These are phyloP conservation scores for Pecten maximus DNA, from an alignment of 2,888 invertebrate genomes.

Conservation along the genomic window DNA sequence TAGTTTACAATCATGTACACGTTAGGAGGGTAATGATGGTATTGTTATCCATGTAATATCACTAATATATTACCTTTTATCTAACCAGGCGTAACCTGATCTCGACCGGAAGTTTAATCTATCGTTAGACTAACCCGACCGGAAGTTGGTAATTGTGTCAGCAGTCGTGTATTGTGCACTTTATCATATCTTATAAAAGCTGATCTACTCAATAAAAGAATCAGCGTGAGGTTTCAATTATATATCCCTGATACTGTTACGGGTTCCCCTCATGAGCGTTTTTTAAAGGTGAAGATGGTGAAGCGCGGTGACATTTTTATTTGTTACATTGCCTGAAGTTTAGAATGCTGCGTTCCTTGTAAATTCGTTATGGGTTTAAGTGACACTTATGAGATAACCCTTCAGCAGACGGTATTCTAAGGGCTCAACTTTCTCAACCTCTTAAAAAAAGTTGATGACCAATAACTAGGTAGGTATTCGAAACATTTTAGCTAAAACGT, in stretches of 20 bases:
- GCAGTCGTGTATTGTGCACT: background rate
- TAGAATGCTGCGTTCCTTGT: background rate
- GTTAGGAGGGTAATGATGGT: background rate
- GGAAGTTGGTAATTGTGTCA: slow-evolving; percentile 23
- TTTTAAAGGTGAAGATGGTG: background rate
- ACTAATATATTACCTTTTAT: background rate
- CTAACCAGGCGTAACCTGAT: background rate
- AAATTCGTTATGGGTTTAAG: too few species aligned
- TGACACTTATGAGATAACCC: too few species aligned
- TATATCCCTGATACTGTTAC: background rate
- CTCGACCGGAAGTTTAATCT: slow-evolving; percentile 2
- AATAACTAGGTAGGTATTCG: too few species aligned
- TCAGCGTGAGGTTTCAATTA: background rate
- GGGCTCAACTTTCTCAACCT: too few species aligned
- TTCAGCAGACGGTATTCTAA: too few species aligned
- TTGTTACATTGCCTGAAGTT: background rate
- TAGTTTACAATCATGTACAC: background rate
- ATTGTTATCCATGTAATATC: slow-evolving; percentile 9
- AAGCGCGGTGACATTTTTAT: background rate
- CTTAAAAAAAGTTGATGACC: too few species aligned
- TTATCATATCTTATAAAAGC: background rate
- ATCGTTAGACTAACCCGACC: background rate
- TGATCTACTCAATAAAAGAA: background rate
- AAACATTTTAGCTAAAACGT: too few species aligned
- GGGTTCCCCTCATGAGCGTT: background rate